These are phyloP conservation scores for Diacarnus erythraeanus DNA, from an alignment of 37 sponge, comb jelly and placozoan species.

Conservation along the genomic window DNA sequence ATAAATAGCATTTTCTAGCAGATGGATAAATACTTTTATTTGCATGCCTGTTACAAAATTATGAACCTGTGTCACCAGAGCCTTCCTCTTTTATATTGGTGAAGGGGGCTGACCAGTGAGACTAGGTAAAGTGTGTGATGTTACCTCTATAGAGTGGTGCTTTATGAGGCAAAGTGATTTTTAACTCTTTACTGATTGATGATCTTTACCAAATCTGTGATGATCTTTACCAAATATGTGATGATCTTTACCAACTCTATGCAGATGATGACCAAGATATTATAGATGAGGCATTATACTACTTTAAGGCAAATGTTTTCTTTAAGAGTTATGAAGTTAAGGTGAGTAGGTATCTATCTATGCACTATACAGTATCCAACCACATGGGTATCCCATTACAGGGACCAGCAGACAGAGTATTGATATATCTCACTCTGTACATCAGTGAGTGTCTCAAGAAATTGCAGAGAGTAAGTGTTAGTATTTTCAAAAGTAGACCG, in stretches of 20 bases:
- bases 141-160: too few relatives aligned
- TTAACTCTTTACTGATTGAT: too few relatives aligned
- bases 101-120: too few relatives aligned
- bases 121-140: too few relatives aligned
- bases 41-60: too few relatives aligned
- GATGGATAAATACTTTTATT: too few relatives aligned
- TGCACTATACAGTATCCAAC: neutral
- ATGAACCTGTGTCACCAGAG: too few relatives aligned
- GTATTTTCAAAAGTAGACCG: neutral
- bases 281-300: constrained; percentile 94
- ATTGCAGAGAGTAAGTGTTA: constrained; percentile 69
- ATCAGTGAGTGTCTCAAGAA: constrained; percentile 97
- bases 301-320: constrained; percentile 98
- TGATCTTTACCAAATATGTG: neutral
- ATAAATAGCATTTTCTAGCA: too few relatives aligned
- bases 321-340: constrained; percentile 99
- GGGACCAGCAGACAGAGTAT: constrained; percentile 85
- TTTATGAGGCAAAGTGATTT: too few relatives aligned
- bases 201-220: too few relatives aligned
- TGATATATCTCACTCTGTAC: constrained; percentile 97
- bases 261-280: constrained; percentile 83
- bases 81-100: too few relatives aligned
- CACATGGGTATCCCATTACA: constrained; percentile 8
- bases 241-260: constrained; percentile 1
- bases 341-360: constrained; percentile 30